phyloP scores from a whole-genome alignment of 2,797 vertebrate species.

The Pteropus rufus region DNA sequence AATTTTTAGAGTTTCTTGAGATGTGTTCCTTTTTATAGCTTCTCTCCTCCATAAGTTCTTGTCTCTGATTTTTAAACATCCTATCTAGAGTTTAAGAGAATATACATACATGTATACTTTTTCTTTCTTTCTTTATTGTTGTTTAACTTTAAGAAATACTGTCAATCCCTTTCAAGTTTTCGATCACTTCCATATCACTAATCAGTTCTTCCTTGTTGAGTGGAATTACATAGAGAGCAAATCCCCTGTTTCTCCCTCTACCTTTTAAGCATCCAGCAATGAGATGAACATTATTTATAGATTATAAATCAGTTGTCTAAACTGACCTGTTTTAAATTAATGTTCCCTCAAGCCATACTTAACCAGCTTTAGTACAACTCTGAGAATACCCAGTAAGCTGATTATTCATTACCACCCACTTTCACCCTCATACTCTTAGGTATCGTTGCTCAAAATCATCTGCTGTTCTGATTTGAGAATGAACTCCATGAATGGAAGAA shows the following conservation, averaged over 20 bases:
- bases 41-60: slow-evolving; percentile 6
- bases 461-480: slow-evolving; percentile 40
- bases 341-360: slow-evolving; percentile 18
- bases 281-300: background rate
- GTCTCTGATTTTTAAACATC: slow-evolving; percentile 47
- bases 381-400: background rate
- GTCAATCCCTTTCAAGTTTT: background rate
- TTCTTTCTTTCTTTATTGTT: slow-evolving; percentile 11
- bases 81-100: background rate
- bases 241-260: background rate
- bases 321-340: slow-evolving; percentile 27
- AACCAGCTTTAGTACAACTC: background rate
- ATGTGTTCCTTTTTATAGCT: slow-evolving; percentile 58
- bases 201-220: background rate
- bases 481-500: slow-evolving; percentile 63
- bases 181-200: background rate
- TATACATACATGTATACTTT: background rate
- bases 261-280: background rate
- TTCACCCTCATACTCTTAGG: background rate
- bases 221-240: background rate
- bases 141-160: background rate
- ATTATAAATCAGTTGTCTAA: background rate
- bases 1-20: slow-evolving; percentile 58
- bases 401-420: slow-evolving; percentile 28
- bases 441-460: slow-evolving; percentile 36